Conservation (phyloP, 35 echinoderm and acorn worm species). For the Nesometra sesokonis region DNA sequence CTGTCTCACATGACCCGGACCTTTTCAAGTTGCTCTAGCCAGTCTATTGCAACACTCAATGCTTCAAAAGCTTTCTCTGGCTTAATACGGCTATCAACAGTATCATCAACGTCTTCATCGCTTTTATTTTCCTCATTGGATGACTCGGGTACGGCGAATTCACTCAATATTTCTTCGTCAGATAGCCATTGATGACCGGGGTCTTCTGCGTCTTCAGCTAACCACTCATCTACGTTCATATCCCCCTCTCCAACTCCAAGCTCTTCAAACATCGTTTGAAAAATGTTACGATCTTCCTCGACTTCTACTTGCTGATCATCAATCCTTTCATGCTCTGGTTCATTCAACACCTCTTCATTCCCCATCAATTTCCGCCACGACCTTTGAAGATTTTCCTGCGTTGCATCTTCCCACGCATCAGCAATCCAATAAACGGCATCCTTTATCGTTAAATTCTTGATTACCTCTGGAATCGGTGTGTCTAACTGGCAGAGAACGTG, state of each 20-base stretch:
- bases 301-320: background rate
- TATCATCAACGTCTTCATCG: background rate
- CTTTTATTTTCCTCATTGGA: background rate
- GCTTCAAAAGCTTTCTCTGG: background rate
- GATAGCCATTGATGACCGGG: background rate
- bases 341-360: background rate
- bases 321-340: background rate
- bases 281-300: background rate
- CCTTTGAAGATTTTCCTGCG: background rate
- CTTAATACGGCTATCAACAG: background rate
- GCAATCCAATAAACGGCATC: background rate
- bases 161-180: background rate
- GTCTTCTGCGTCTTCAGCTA: background rate
- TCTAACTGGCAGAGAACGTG: background rate
- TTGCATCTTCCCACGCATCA: background rate
- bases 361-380: background rate
- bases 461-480: background rate
- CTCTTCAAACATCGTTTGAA: background rate
- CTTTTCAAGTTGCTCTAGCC: background rate
- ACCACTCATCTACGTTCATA: background rate
- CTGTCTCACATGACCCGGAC: background rate
- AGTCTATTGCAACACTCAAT: background rate
- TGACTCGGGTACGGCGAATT: background rate
- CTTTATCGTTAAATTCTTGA: background rate
- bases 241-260: background rate